Evolutionary conservation across 2,113 vertebrate genomes (phyloP).

Genomic region (Dissostichus mawsoni): DNA sequence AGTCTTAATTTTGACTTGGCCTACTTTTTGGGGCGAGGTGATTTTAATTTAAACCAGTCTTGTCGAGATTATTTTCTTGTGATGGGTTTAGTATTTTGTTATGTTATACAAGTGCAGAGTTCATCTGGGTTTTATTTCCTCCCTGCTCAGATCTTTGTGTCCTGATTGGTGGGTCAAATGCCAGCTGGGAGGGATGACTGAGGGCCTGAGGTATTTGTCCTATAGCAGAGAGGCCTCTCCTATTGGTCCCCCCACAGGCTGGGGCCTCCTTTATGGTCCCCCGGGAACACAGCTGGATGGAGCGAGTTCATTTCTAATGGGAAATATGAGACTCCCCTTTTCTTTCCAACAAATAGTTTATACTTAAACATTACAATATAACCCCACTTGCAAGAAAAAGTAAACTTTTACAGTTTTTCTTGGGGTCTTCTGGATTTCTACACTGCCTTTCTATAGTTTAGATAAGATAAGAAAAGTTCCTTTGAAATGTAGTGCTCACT

Average conservation of each 20-base stretch:
- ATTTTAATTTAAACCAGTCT: slow-evolving; percentile 70
- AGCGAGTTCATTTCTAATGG: slow-evolving; percentile 69
- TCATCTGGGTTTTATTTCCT: slow-evolving; percentile 86
- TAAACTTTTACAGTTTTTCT: background rate
- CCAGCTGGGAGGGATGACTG: slow-evolving; percentile 80
- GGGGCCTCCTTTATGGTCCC: slow-evolving; percentile 71
- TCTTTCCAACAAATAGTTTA: slow-evolving; percentile 61
- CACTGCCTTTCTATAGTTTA: background rate
- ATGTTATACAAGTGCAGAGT: slow-evolving; percentile 76
- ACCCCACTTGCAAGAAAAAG: slow-evolving; percentile 2
- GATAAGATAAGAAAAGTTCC: slow-evolving; percentile 2
- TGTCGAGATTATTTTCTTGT: slow-evolving; percentile 56
- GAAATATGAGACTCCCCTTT: slow-evolving; percentile 60
- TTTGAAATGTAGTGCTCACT: slow-evolving; percentile 6
- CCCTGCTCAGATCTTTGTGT: slow-evolving; percentile 53
- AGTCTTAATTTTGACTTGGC: slow-evolving; percentile 48
- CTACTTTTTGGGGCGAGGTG: slow-evolving; percentile 59
- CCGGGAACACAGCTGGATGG: slow-evolving; percentile 78
- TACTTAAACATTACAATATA: slow-evolving; percentile 27
- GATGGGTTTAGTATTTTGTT: slow-evolving; percentile 74
- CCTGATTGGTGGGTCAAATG: slow-evolving; percentile 70
- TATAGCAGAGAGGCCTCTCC: slow-evolving; percentile 62
- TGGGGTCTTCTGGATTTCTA: background rate
- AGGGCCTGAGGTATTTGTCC: slow-evolving; percentile 79
- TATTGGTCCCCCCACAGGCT: slow-evolving; percentile 59